Percentiles rank a stretch among this genome's conserved stretches.
Evolutionary conservation across 2,888 invertebrate species (phyloP).

Genomic region (Polylopha cassiicola): DNA sequence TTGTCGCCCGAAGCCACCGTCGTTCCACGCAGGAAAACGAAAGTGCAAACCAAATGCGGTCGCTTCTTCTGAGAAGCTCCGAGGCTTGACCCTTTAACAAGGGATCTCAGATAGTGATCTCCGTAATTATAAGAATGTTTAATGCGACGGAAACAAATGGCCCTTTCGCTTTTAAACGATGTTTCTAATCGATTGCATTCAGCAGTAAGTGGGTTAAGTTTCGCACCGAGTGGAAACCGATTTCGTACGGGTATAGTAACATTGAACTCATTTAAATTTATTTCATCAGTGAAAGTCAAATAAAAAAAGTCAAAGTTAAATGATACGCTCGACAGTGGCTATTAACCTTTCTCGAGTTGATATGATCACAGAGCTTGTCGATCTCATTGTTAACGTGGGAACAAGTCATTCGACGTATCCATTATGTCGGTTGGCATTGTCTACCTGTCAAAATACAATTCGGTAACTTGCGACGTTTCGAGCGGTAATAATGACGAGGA

Average conservation of each 20-base stretch:
- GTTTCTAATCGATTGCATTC: conserved; percentile 13
- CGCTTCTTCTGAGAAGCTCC: conserved; percentile 43
- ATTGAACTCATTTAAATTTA: conserved; percentile 1
- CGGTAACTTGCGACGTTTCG: conserved; percentile 6
- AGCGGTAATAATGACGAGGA: too few relatives aligned
- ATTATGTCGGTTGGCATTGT: conserved; percentile 21
- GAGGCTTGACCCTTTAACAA: too few relatives aligned
- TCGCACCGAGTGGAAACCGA: too few relatives aligned
- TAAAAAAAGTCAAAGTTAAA: conserved; percentile 10
- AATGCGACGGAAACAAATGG: conserved; percentile 9
- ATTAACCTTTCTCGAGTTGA: conserved; percentile 21
- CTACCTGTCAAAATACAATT: conserved; percentile 15
- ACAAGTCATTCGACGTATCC: conserved; percentile 14
- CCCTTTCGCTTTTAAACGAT: conserved; percentile 18
- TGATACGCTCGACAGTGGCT: conserved; percentile 12
- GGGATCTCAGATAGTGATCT: conserved; percentile 14
- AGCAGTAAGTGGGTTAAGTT: too few relatives aligned
- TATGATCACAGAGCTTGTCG: conserved; percentile 16
- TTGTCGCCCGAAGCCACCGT: conserved; percentile 17
- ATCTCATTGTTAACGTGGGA: conserved; percentile 22
- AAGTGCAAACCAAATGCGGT: conserved; percentile 40
- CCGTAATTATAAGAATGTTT: conserved; percentile 15
- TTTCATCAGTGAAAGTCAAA: conserved; percentile 15
- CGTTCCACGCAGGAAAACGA: conserved; percentile 46
- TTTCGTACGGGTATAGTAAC: background rate